These are phyloP conservation scores for Antheraea pernyi DNA, from an alignment of 1,140 invertebrate species.

Conservation along the genomic window DNA sequence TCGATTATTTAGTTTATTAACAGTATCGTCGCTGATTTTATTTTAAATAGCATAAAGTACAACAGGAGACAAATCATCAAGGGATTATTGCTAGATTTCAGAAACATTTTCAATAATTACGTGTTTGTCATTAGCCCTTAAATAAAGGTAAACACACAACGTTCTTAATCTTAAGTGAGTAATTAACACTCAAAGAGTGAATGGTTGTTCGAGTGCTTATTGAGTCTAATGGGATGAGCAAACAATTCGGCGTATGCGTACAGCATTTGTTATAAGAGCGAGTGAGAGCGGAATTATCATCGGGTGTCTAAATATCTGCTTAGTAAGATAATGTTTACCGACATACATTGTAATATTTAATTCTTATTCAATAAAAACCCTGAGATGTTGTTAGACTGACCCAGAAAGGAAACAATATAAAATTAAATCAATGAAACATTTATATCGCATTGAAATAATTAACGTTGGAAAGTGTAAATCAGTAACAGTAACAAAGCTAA, in stretches of 20 bases:
- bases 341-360: not conserved
- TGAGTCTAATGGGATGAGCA: slow-evolving; percentile 26
- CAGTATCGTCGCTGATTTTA: slow-evolving; percentile 11
- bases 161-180: slow-evolving; percentile 3
- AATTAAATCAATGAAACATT: too few relatives aligned
- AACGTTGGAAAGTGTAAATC: not conserved
- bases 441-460: not conserved
- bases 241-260: slow-evolving; percentile 28
- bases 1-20: slow-evolving; percentile 26
- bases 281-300: slow-evolving; percentile 19
- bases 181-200: slow-evolving; percentile 14
- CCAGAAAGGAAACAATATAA: too few relatives aligned
- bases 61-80: not conserved
- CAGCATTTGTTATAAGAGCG: slow-evolving; percentile 25
- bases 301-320: slow-evolving; percentile 6
- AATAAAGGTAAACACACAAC: not conserved
- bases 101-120: not conserved
- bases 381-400: too few relatives aligned
- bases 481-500: not conserved
- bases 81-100: not conserved
- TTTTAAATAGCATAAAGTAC: not conserved
- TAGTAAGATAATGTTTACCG: slow-evolving; percentile 2
- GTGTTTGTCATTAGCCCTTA: not conserved
- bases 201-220: slow-evolving; percentile 18
- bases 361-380: too few relatives aligned